These are phyloP conservation scores for Syngnathus scovelli DNA, from an alignment of 2,113 vertebrate species.

Conservation along the genomic window DNA sequence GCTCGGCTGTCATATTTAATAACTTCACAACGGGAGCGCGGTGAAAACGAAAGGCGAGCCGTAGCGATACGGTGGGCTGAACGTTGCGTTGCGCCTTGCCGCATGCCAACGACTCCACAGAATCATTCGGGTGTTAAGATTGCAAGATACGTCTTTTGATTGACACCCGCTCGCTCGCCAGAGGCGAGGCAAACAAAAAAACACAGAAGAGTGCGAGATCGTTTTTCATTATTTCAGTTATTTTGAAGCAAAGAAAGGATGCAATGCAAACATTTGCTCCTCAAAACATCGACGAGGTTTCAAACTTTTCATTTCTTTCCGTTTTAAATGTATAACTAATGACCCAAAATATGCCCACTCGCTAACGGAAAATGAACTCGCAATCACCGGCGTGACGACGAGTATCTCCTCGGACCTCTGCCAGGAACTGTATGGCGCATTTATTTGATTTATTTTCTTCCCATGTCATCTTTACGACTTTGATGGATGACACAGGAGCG, in stretches of 20 bases:
- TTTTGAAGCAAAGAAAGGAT: no score
- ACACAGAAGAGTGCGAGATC: background rate
- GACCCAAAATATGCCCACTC: no score
- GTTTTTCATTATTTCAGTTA: no score
- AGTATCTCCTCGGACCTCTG: background rate
- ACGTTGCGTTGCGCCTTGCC: accelerated
- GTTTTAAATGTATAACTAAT: no score
- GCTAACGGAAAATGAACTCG: no score
- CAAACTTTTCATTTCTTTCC: no score
- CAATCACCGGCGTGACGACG: background rate
- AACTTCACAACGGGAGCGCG: background rate
- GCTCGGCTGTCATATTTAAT: background rate
- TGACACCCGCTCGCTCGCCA: background rate
- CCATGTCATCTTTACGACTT: background rate
- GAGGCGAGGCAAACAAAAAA: background rate
- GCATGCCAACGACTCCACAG: background rate
- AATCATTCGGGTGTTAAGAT: background rate
- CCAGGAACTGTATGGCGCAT: background rate
- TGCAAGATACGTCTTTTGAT: background rate
- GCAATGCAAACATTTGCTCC: background rate
- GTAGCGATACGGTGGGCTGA: background rate
- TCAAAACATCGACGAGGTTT: background rate
- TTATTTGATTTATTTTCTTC: conserved; percentile 18
- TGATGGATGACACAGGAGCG: conserved; percentile 48
- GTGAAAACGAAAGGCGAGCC: background rate